Evolutionary conservation across 2,888 invertebrate species (phyloP), one percentile per base, ranked within the genome.

Genomic region (Erebia ligea): DNA sequence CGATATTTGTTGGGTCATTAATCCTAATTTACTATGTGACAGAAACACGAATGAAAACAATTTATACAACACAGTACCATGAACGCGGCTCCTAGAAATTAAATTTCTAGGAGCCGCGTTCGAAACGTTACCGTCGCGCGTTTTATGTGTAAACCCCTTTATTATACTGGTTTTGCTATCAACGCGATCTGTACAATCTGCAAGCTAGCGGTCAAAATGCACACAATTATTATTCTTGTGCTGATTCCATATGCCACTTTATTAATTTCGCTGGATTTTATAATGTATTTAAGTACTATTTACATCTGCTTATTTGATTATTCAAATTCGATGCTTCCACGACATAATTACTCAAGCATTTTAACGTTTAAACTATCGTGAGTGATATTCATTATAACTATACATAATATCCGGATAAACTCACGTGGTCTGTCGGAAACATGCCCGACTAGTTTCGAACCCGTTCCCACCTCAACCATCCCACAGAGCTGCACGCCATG

Each of bases 211-310:
- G 10, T 59, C 40, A 59, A n/a, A 34, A 59, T 40, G 40, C 17
- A 34, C n/a, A n/a, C n/a, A 34, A 58, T 34, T 45, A 40, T 45
- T n/a, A 56, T 25, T 56, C 5, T 56, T n/a, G 34, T 58, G 57
- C 57, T 34, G 17, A 61, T 45, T 61, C 19, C 61, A 45, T 19
- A 42, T 61, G 42, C 19, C 61, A 17, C 42, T 61, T 61, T 61
- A 61, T 61, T 61, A 61, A 42, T 17, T 42, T 42, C 6, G 45
- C 17, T 42, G 42, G 40, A 61, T 42, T 61, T 61, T 9, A 58
- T n/a, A 58, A n/a, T 34, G 57, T 45, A 17, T 11, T 11, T 40
- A 34, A 5, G 5, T 6, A 6, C 6, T 34, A 3, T 6, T 34
- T 34, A 34, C 8, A 25, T n/a, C 40, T 42, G 40, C 19, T 19